Evolutionary conservation across 2,113 vertebrate species (phyloP).

Genomic region (Pteruthius melanotis): DNA sequence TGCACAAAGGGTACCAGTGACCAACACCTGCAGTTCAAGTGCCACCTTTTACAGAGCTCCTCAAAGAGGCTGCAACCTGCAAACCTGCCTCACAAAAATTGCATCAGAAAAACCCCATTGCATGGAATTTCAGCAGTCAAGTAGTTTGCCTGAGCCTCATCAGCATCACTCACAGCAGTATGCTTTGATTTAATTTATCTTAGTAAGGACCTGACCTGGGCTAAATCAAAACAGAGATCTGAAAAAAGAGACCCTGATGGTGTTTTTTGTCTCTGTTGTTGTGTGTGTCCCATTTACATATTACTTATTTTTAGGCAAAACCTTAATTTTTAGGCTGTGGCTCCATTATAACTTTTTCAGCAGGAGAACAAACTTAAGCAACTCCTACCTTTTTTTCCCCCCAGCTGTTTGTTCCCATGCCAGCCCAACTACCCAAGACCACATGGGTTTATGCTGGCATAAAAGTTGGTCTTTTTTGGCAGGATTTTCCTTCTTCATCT

Average conservation of each 20-base stretch:
- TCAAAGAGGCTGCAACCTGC: background rate
- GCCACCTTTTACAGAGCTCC: background rate
- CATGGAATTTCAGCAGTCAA: background rate
- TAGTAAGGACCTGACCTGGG: background rate
- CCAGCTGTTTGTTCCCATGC: background rate
- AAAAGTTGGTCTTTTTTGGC: background rate
- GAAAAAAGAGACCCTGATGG: background rate
- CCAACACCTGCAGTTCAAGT: background rate
- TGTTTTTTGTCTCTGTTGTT: background rate
- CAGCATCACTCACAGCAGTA: fast-evolving
- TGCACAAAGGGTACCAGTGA: background rate
- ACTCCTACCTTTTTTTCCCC: background rate
- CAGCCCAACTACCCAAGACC: background rate
- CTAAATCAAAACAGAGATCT: background rate
- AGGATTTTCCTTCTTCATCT: background rate
- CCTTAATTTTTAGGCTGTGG: background rate
- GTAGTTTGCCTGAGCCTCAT: background rate
- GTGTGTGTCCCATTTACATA: background rate
- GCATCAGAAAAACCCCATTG: background rate
- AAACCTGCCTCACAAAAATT: background rate
- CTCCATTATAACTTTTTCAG: background rate
- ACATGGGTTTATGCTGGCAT: background rate
- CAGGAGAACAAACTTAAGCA: background rate
- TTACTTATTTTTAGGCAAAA: background rate
- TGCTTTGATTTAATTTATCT: background rate